Percentiles rank a stretch among this genome's conserved stretches.
These are phyloP conservation scores for Myotis yumanensis DNA, from an alignment of 2,113 vertebrate genomes.

Conservation along the genomic window DNA sequence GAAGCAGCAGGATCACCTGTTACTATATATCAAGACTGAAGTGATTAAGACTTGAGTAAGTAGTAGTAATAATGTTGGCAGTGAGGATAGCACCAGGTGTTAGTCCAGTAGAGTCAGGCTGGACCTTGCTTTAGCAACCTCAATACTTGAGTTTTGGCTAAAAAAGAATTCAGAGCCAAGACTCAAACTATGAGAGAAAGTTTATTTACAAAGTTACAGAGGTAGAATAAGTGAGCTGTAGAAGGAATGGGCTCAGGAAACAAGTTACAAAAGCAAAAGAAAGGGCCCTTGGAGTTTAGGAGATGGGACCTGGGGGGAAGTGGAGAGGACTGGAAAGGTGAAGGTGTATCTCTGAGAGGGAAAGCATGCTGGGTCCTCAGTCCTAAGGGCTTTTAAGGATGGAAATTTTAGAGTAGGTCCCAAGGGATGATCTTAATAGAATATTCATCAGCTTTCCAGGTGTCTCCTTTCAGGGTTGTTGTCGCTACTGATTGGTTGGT, in stretches of 20 bases:
- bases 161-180: neutral
- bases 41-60: constrained; percentile 7
- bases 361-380: neutral
- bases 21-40: neutral
- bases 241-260: neutral
- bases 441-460: neutral
- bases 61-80: neutral
- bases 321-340: neutral
- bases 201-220: neutral
- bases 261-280: neutral
- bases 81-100: neutral
- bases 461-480: neutral
- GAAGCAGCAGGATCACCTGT: neutral
- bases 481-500: neutral
- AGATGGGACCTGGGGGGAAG: neutral
- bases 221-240: neutral
- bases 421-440: neutral
- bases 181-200: neutral
- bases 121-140: neutral
- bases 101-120: neutral
- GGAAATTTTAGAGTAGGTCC: neutral
- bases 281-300: neutral
- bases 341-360: neutral
- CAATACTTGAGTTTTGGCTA: neutral
- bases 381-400: neutral